Percentiles rank a stretch among this genome's conserved stretches.
phyloP scores from a whole-genome alignment of 2,888 invertebrate genomes.

The Tridacna crocea region DNA sequence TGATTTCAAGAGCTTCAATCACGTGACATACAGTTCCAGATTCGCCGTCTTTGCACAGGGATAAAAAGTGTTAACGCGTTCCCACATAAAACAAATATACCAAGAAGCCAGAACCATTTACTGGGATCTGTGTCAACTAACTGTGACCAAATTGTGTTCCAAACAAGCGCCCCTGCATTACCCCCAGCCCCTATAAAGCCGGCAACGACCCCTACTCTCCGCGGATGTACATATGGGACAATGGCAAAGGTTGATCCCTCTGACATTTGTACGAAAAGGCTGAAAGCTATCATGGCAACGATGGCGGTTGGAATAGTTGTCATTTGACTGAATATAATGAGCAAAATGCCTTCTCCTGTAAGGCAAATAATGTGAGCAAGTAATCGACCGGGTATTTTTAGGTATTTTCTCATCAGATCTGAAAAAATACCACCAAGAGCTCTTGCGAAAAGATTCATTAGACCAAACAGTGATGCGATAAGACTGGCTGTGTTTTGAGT shows the following conservation, averaged over 20 bases:
- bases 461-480: constrained; percentile 51
- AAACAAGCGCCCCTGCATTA: constrained; percentile 48
- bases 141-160: constrained; percentile 52
- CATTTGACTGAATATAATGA: constrained; percentile 54
- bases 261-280: constrained; percentile 43
- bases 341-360: constrained; percentile 42
- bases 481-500: constrained; percentile 51
- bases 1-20: not conserved
- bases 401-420: constrained; percentile 33
- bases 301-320: constrained; percentile 31
- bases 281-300: constrained; percentile 44
- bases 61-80: constrained; percentile 33
- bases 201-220: constrained; percentile 43
- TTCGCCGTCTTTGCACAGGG: constrained; percentile 32
- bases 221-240: constrained; percentile 23
- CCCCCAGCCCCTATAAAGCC: constrained; percentile 58
- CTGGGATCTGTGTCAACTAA: constrained; percentile 45
- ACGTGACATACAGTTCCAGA: constrained; percentile 15
- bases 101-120: constrained; percentile 48
- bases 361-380: constrained; percentile 50
- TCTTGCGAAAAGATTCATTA: constrained; percentile 51
- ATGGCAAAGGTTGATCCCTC: constrained; percentile 48
- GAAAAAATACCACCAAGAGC: constrained; percentile 46
- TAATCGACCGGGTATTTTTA: constrained; percentile 41
- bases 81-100: constrained; percentile 37